These are phyloP conservation scores for Trichogramma evanescens DNA, from an alignment of 2,888 invertebrate genomes.

Conservation along the genomic window DNA sequence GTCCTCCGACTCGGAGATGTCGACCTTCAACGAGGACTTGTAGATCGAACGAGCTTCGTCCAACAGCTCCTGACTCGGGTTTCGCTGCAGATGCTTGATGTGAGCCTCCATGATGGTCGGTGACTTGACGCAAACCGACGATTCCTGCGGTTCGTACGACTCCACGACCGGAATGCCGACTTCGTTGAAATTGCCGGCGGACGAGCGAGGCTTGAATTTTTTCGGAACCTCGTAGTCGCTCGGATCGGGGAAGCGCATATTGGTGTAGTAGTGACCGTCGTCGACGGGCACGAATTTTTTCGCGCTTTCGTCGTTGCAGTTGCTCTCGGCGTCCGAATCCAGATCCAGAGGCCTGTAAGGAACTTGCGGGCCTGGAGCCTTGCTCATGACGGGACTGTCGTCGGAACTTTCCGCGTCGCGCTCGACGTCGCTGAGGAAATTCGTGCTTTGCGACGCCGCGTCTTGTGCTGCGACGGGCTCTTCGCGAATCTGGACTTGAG, in stretches of 20 bases:
- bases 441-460: conserved; percentile 6
- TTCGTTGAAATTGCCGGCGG: conserved; percentile 42
- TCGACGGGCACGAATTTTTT: not conserved
- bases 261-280: conserved; percentile 4
- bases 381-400: conserved; percentile 22
- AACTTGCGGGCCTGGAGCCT: conserved; percentile 27
- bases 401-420: conserved; percentile 34
- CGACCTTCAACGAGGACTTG: not conserved
- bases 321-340: conserved; percentile 42
- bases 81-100: conserved; percentile 11
- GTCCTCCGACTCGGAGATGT: conserved; percentile 16
- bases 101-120: conserved; percentile 15
- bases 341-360: conserved; percentile 38
- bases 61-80: conserved; percentile 5
- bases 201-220: not conserved
- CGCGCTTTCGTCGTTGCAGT: conserved; percentile 27
- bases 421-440: conserved; percentile 24
- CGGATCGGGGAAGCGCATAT: conserved; percentile 35
- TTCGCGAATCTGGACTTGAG: not conserved
- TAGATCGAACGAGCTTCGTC: conserved; percentile 1
- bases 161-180: conserved; percentile 39
- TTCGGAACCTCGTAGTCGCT: conserved; percentile 34
- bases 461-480: conserved; percentile 9
- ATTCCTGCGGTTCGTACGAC: conserved; percentile 6
- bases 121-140: not conserved